Evolutionary conservation across 2,888 invertebrate genomes (phyloP).

Genomic region (Drosophila eohydei): DNA sequence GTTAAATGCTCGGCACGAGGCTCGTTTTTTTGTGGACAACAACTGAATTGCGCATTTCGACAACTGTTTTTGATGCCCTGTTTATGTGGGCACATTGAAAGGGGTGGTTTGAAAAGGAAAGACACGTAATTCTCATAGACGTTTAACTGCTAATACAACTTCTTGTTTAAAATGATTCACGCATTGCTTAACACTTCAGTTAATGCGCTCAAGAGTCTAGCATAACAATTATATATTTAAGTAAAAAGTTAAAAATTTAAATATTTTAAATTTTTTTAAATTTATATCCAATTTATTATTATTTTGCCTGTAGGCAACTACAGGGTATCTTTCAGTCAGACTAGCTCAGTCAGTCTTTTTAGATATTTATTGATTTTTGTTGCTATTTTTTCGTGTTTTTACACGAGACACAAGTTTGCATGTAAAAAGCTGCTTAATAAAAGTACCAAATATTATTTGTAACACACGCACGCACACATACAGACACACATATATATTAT

Average conservation of each 20-base stretch:
- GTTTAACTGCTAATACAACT: too few species aligned
- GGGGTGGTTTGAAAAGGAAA: neutral
- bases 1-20: constrained; percentile 40
- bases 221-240: too few species aligned
- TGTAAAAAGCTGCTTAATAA: constrained; percentile 38
- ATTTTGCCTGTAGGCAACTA: neutral
- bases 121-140: too few species aligned
- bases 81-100: too few species aligned
- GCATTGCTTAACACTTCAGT: too few species aligned
- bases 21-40: neutral
- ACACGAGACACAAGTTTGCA: constrained; percentile 17
- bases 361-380: constrained; percentile 27
- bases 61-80: constrained; percentile 21
- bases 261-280: too few species aligned
- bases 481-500: neutral
- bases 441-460: constrained; percentile 27
- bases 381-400: constrained; percentile 6
- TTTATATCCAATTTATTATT: neutral
- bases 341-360: neutral
- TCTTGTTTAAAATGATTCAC: too few species aligned
- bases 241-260: too few species aligned
- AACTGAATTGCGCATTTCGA: constrained; percentile 5
- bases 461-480: constrained; percentile 4
- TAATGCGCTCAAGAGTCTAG: too few species aligned
- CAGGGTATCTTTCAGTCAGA: neutral